Percentiles rank a stretch among this genome's conserved stretches.
phyloP scores from a whole-genome alignment of 2,113 vertebrate genomes.

The Bos javanicus region DNA sequence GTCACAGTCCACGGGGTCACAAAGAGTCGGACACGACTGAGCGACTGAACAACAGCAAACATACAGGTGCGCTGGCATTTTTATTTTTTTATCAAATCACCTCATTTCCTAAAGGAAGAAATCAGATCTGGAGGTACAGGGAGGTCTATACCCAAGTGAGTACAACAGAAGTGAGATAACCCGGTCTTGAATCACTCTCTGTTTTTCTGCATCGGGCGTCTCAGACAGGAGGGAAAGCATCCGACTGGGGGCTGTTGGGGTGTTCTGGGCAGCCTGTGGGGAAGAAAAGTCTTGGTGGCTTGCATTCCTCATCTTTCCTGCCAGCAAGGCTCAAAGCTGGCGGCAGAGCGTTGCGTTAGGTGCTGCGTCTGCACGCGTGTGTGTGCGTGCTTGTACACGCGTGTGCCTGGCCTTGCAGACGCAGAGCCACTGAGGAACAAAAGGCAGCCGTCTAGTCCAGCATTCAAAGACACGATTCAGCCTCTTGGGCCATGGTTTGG shows the following conservation, averaged over 20 bases:
- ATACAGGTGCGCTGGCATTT: not conserved
- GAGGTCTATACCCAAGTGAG: not conserved
- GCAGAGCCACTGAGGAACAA: no score
- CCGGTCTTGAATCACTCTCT: not conserved
- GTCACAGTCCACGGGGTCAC: not conserved
- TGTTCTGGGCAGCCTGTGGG: rapidly evolving
- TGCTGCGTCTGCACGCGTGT: rapidly evolving
- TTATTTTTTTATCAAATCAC: not conserved
- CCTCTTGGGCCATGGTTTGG: not conserved
- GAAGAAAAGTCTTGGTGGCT: not conserved
- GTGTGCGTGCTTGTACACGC: rapidly evolving
- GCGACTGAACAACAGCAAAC: not conserved
- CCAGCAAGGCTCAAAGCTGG: not conserved
- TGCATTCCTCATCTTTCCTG: not conserved
- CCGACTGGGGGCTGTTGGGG: rapidly evolving
- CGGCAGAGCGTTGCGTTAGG: not conserved
- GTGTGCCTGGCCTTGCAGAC: not conserved
- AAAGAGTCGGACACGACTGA: rapidly evolving
- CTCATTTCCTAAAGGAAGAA: not conserved
- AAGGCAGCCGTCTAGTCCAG: not conserved
- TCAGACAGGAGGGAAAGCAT: no score
- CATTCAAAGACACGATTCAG: not conserved
- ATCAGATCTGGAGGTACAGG: not conserved
- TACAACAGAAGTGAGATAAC: rapidly evolving
- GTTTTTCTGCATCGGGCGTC: not conserved